phyloP scores from a whole-genome alignment of 2,888 invertebrate species.

The Piscicola geometra region DNA sequence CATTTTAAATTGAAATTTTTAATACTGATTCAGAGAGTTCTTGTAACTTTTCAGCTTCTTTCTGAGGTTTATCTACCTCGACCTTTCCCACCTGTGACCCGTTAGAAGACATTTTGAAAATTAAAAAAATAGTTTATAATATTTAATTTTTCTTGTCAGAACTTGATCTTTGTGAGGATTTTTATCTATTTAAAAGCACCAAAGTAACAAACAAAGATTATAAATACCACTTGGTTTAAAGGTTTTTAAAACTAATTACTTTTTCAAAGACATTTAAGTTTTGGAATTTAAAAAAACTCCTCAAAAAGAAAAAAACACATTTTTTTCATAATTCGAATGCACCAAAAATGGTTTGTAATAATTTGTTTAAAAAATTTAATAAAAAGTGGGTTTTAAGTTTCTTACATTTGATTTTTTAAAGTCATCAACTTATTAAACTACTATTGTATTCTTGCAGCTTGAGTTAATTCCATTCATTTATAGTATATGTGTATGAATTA shows the following conservation, averaged over 20 bases:
- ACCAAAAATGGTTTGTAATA: neutral
- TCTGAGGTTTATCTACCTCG: neutral
- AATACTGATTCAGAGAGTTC: slow-evolving; percentile 8
- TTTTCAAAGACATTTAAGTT: neutral
- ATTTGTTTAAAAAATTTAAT: neutral
- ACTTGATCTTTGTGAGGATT: too few species aligned
- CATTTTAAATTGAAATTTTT: too few species aligned
- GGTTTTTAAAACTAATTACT: neutral
- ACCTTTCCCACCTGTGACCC: neutral
- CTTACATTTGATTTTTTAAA: too few species aligned
- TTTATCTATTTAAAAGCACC: neutral
- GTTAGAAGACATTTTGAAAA: neutral
- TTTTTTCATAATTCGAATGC: too few species aligned
- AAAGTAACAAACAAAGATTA: slow-evolving; percentile 8
- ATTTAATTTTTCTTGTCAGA: neutral
- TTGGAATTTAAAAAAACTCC: neutral
- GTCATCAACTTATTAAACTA: too few species aligned
- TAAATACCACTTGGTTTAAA: neutral
- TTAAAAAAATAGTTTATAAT: neutral
- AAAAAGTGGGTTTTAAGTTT: neutral
- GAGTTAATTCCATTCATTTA: too few species aligned
- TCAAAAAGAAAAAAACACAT: too few species aligned
- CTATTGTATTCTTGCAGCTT: too few species aligned
- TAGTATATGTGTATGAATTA: neutral
- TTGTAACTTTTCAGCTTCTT: slow-evolving; percentile 11